phyloP scores from a whole-genome alignment of 2,888 invertebrate species.

The Aphrophora alni region DNA sequence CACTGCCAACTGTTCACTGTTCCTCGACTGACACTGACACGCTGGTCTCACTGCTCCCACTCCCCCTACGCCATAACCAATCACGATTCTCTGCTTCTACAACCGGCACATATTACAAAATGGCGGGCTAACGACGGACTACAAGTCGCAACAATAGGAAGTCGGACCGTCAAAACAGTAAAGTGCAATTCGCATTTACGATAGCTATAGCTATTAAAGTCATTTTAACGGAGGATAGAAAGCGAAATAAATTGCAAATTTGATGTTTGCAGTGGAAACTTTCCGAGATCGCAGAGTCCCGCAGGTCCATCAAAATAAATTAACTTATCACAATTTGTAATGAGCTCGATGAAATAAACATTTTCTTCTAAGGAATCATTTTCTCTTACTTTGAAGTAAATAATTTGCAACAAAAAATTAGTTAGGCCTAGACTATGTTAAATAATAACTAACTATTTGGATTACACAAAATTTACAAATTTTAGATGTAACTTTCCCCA shows the following conservation, averaged over 20 bases:
- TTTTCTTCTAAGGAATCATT: too few species aligned
- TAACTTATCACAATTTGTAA: too few species aligned
- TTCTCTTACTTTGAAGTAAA: too few species aligned
- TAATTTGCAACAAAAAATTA: too few species aligned
- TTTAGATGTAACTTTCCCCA: too few species aligned
- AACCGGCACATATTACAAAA: background rate
- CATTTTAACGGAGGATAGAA: background rate
- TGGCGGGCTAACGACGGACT: background rate
- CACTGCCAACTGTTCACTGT: background rate
- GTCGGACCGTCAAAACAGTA: background rate
- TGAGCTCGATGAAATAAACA: too few species aligned
- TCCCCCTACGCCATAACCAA: background rate
- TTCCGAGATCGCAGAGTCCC: too few species aligned
- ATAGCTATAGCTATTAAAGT: background rate
- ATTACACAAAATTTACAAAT: too few species aligned
- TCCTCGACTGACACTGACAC: background rate
- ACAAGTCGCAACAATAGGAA: too few species aligned
- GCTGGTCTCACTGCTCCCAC: background rate
- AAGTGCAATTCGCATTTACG: background rate
- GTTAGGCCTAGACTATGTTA: too few species aligned
- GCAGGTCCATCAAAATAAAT: too few species aligned
- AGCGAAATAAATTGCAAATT: background rate
- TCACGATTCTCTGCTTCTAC: background rate
- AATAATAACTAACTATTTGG: too few species aligned
- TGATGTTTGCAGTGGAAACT: background rate